These are phyloP conservation scores for Amazona guildingii DNA, from an alignment of 2,113 vertebrate genomes.

Conservation along the genomic window DNA sequence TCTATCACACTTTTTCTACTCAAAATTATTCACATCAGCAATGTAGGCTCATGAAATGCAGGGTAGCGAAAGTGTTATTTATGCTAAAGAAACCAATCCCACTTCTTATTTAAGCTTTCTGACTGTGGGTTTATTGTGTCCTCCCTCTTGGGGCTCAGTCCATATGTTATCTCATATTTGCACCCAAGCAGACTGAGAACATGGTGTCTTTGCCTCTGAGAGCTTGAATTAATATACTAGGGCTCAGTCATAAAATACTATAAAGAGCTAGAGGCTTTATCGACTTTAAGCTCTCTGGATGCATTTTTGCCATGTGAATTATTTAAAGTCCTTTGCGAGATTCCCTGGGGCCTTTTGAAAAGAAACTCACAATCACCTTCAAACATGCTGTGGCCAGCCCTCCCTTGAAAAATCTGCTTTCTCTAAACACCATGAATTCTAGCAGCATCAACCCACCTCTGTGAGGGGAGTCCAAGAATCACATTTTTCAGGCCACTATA, in stretches of 20 bases:
- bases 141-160: conserved; percentile 9
- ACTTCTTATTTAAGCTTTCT: conserved; percentile 23
- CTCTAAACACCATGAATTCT: background rate
- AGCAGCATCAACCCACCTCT: background rate
- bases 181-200: conserved; percentile 15
- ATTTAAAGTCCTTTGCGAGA: background rate
- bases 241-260: background rate
- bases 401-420: background rate
- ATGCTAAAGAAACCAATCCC: conserved; percentile 18
- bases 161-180: conserved; percentile 45
- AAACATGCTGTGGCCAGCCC: background rate
- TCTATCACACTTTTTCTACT: conserved; percentile 31
- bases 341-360: conserved; percentile 43
- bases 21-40: conserved; percentile 55
- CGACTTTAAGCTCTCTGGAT: conserved; percentile 26
- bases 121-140: conserved; percentile 6
- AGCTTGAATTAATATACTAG: conserved; percentile 38
- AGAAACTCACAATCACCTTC: background rate
- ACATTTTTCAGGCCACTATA: background rate
- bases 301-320: conserved; percentile 44
- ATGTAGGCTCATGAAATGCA: conserved; percentile 25
- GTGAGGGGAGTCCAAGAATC: background rate
- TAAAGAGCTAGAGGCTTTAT: conserved; percentile 44
- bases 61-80: conserved; percentile 43
- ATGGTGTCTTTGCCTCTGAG: background rate